Percentiles rank a stretch among this genome's conserved stretches.
Evolutionary conservation across 2,888 invertebrate species (phyloP).

Genomic region (Heliconius ismenius): DNA sequence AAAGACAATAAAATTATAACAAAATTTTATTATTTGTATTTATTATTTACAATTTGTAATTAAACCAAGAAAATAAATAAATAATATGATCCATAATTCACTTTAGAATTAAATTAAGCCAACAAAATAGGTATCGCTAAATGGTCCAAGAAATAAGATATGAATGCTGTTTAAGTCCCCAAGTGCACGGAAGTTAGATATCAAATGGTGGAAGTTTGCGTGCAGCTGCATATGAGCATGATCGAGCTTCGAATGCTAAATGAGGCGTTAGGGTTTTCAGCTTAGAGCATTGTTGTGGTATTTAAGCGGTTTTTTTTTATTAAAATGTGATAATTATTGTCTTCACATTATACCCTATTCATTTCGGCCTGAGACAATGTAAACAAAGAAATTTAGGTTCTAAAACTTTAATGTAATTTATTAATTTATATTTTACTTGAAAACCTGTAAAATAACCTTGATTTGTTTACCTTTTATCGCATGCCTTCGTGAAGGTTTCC

Average conservation of each 20-base stretch:
- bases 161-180: slow-evolving; percentile 14
- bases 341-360: no score
- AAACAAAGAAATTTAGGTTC: no score
- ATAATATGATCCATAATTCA: neutral
- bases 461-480: no score
- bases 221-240: slow-evolving; percentile 35
- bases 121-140: neutral
- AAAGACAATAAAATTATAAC: no score
- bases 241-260: slow-evolving; percentile 38
- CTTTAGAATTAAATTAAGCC: neutral
- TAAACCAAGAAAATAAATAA: neutral
- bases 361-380: no score
- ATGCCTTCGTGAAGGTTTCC: no score
- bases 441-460: no score
- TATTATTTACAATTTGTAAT: neutral
- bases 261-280: slow-evolving; percentile 26
- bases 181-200: slow-evolving; percentile 26
- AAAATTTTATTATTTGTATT: no score
- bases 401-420: no score
- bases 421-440: no score
- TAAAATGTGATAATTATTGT: neutral
- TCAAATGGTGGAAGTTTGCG: slow-evolving; percentile 37
- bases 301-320: neutral
- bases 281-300: slow-evolving; percentile 3
- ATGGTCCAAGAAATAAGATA: slow-evolving; percentile 17